Base-by-base conservation (phyloP, 2,888 invertebrate species). In the Rapana venosa region DNA sequence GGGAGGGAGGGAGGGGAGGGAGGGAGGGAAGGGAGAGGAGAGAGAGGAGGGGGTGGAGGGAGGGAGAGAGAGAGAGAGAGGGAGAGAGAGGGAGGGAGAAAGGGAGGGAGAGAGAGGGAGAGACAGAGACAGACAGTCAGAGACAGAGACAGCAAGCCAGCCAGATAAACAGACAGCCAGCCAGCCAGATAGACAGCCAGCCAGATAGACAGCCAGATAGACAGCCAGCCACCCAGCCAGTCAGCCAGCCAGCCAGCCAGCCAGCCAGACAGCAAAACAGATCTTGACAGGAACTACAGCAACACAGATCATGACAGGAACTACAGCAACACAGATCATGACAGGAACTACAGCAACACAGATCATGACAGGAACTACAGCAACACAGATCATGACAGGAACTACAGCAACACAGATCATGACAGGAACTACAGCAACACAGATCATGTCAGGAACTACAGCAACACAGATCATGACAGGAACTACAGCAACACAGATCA, bases 61-160 rank as follows among this genome's bases (percentile, higher is more conserved):
- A 79, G 79, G 35, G 35, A 79, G 79, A 79, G 79, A 79, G 79
- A 79, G 79, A 79, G 79, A 79, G 79, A 79, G 35, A 79, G 79
- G 35, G 35, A 79, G 79, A 79, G 35, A 36, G 79, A 36, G 79
- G 35, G 35, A 22, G 79, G 5, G 32, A 79, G n/a, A 74, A 13
- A 74, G 74, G 13, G 74, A 74, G 74, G n/a, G n/a, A 74, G 70
- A 26, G 70, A 74, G n/a, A n/a, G n/a, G n/a, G 70, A n/a, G 61
- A 61, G 61, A 61, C 6, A 61, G 47, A 47, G 26, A 83, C 5
- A 83, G 81, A 47, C 26, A 83, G 47, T 47, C 8, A 79, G 79
- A 79, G 79, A 79, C 6, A 79, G 79, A 79, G 17, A 32, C 35
- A 79, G 32, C 30, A 0, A 4, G 1, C 4, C 74, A 74, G n/a